phyloP scores from a whole-genome alignment of 2,797 vertebrate genomes.

The Dromococcyx pavoninus region DNA sequence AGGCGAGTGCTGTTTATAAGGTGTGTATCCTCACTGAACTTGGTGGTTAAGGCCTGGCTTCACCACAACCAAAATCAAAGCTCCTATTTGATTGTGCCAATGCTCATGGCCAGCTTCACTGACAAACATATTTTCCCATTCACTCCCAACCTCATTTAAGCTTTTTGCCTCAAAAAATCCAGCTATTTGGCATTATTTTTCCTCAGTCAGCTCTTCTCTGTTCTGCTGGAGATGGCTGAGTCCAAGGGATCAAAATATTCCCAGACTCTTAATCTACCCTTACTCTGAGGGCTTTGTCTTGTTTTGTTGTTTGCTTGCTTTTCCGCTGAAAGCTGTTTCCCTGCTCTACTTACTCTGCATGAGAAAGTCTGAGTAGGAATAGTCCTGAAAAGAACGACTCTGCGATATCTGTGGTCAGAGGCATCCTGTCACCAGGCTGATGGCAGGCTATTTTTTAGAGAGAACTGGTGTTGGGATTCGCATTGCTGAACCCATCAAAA shows the following conservation, averaged over 20 bases:
- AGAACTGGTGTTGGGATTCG: neutral
- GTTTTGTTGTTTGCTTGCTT: slow-evolving; percentile 47
- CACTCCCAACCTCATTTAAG: neutral
- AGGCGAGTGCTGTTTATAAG: neutral
- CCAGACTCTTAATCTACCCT: slow-evolving; percentile 39
- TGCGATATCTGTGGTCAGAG: neutral
- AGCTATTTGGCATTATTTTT: slow-evolving; percentile 38
- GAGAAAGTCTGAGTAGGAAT: slow-evolving; percentile 43
- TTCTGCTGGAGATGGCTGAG: slow-evolving; percentile 1
- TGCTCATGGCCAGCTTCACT: neutral
- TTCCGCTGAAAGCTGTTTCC: slow-evolving; percentile 43
- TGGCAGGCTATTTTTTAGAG: neutral
- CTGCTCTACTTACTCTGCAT: slow-evolving; percentile 39
- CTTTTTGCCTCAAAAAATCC: slow-evolving; percentile 7
- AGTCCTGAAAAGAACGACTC: neutral
- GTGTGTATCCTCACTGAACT: neutral
- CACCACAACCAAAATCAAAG: neutral
- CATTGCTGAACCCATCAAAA: accelerated
- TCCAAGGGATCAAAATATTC: slow-evolving; percentile 48
- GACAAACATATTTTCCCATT: neutral
- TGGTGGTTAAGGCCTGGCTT: neutral
- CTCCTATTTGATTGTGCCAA: neutral
- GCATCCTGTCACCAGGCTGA: neutral
- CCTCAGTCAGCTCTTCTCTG: slow-evolving; percentile 23
- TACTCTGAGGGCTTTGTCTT: slow-evolving; percentile 28